A percentile compares a stretch with the other conserved stretches of the same genome.
These are phyloP conservation scores for Garrulus glandarius DNA, from an alignment of 2,797 vertebrate species.

Conservation along the genomic window DNA sequence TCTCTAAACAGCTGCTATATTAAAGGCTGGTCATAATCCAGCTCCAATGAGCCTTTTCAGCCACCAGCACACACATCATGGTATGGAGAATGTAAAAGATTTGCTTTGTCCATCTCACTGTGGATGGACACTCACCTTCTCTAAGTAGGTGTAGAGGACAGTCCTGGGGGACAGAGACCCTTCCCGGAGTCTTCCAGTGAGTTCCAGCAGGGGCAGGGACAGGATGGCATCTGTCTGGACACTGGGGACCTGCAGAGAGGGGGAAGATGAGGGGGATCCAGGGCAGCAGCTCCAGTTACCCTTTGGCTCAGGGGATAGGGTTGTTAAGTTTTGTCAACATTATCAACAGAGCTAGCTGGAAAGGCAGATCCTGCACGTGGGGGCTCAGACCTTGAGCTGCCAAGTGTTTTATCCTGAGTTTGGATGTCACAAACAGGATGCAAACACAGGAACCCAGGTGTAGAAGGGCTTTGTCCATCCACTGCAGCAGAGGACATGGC, in stretches of 20 bases:
- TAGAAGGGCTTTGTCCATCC: neutral
- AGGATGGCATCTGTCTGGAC: conserved; percentile 67
- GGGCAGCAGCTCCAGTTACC: neutral
- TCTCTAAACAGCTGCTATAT: neutral
- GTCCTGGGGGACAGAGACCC: conserved; percentile 76
- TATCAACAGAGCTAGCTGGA: neutral
- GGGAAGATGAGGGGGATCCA: neutral
- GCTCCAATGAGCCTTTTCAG: neutral
- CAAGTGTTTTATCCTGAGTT: neutral
- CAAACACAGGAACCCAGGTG: neutral
- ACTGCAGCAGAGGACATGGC: neutral
- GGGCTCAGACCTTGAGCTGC: neutral
- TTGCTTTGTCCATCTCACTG: neutral
- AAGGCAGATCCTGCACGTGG: neutral
- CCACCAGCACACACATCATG: neutral
- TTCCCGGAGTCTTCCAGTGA: conserved; percentile 69
- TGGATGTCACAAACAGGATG: neutral
- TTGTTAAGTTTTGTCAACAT: neutral
- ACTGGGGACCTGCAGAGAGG: conserved; percentile 68
- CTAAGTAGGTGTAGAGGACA: conserved; percentile 82
- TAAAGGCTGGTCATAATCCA: neutral
- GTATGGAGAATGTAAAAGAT: neutral
- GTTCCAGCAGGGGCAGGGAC: conserved; percentile 75
- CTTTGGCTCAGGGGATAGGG: neutral
- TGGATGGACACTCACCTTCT: conserved; percentile 71